These are phyloP conservation scores for Lampris megalopsis DNA, from an alignment of 2,113 vertebrate genomes.

Conservation along the genomic window DNA sequence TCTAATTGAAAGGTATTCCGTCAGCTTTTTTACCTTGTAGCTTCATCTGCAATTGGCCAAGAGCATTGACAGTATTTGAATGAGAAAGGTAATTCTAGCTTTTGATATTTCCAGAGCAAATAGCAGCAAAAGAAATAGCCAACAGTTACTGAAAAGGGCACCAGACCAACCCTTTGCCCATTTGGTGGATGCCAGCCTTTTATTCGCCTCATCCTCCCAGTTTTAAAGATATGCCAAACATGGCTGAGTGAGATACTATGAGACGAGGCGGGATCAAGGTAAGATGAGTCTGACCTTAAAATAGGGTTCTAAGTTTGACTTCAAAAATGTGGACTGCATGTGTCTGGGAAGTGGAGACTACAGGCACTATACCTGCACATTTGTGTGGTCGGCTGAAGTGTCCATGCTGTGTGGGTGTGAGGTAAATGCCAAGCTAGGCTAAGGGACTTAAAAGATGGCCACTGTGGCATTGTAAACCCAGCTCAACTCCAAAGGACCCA, in stretches of 20 bases:
- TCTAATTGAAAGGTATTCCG: slow-evolving; percentile 12
- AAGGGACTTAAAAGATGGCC: slow-evolving; percentile 72
- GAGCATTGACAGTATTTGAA: slow-evolving; percentile 1
- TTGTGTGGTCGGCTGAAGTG: slow-evolving; percentile 27
- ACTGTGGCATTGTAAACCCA: slow-evolving; percentile 72
- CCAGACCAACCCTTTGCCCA: slow-evolving; percentile 7
- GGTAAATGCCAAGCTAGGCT: slow-evolving; percentile 66
- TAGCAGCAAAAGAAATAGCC: slow-evolving; percentile 26
- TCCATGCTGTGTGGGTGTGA: slow-evolving; percentile 61
- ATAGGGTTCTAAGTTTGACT: slow-evolving; percentile 15
- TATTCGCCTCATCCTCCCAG: no score
- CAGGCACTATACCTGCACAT: neutral
- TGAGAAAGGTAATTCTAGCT: neutral
- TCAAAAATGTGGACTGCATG: neutral
- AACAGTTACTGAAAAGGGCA: slow-evolving; percentile 12
- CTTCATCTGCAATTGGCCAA: neutral
- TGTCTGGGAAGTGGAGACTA: neutral
- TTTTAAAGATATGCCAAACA: slow-evolving; percentile 3
- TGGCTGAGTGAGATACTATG: neutral
- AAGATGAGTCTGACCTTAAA: neutral
- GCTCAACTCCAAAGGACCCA: slow-evolving; percentile 67
- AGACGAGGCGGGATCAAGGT: neutral
- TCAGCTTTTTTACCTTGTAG: slow-evolving; percentile 14
- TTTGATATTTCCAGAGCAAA: neutral
- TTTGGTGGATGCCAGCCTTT: slow-evolving; percentile 15